Evolutionary conservation across 2,888 invertebrate species (phyloP).

Genomic region (Scrobipalpa costella): DNA sequence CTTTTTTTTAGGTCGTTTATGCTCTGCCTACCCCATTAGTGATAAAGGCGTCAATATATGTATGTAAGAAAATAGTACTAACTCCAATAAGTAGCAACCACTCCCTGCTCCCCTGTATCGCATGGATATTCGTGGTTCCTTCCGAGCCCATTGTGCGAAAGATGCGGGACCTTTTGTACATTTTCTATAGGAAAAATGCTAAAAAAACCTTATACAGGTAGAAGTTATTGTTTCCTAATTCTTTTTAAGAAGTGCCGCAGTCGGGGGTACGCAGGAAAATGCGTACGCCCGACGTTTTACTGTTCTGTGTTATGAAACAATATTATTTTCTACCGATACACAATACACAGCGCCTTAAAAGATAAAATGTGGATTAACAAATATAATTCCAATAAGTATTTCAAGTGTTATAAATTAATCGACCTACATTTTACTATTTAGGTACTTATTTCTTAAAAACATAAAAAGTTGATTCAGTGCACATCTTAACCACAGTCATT

Average conservation of each 20-base stretch:
- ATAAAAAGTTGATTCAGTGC: too few species aligned
- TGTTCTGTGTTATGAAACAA: not conserved
- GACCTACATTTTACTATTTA: too few species aligned
- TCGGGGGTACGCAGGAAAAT: not conserved
- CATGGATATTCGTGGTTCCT: conserved; percentile 39
- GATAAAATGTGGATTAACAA: too few species aligned
- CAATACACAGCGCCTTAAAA: too few species aligned
- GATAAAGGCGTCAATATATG: not conserved
- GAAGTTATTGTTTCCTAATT: conserved; percentile 31
- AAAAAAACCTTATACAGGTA: conserved; percentile 33
- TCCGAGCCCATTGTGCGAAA: conserved; percentile 41
- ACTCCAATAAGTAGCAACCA: not conserved
- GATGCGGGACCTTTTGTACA: conserved; percentile 35
- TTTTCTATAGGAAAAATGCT: conserved; percentile 34
- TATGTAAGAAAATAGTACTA: not conserved
- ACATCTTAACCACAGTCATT: too few species aligned
- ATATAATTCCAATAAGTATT: too few species aligned
- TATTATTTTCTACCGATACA: not conserved
- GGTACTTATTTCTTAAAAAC: too few species aligned
- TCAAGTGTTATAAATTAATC: too few species aligned
- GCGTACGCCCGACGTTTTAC: not conserved
- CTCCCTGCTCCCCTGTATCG: conserved; percentile 10
- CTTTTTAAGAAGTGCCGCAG: not conserved
- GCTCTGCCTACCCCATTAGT: too few species aligned
- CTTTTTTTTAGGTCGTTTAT: too few species aligned